A percentile compares a stretch with the other conserved stretches of the same genome.
These are phyloP conservation scores for Drosophila hamatofila DNA, from an alignment of 2,888 invertebrate species.

Conservation along the genomic window DNA sequence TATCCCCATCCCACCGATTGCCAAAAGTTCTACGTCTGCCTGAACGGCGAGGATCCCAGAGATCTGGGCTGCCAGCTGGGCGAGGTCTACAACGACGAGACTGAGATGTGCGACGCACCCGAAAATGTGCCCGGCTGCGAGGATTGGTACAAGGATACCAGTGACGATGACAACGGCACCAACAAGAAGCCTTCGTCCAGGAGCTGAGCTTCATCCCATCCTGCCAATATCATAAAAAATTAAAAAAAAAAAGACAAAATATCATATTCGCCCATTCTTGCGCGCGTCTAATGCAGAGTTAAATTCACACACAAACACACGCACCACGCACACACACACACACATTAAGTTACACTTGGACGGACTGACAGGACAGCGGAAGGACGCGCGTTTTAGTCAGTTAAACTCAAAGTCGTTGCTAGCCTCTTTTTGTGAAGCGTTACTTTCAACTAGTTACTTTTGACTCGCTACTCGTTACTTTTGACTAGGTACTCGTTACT, in stretches of 20 bases:
- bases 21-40: conserved; percentile 95
- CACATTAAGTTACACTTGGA: conserved; percentile 18
- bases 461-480: conserved; percentile 7
- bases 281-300: conserved; percentile 52
- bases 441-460: conserved; percentile 2
- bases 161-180: conserved; percentile 86
- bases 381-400: conserved; percentile 74
- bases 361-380: conserved; percentile 23
- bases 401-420: conserved; percentile 70
- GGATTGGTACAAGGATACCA: conserved; percentile 95
- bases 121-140: conserved; percentile 96
- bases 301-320: conserved; percentile 1
- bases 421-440: conserved; percentile 46
- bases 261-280: conserved; percentile 7
- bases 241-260: conserved; percentile 1
- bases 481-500: conserved; percentile 3
- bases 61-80: conserved; percentile 94
- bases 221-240: conserved; percentile 39
- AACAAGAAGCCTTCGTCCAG: conserved; percentile 82
- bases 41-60: conserved; percentile 94
- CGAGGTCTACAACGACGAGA: conserved; percentile 95
- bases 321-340: conserved; percentile 4
- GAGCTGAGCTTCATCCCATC: conserved; percentile 26
- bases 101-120: conserved; percentile 94
- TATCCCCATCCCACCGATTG: conserved; percentile 95